phyloP scores from a whole-genome alignment of 2,888 invertebrate genomes.

The Ischnura elegans region DNA sequence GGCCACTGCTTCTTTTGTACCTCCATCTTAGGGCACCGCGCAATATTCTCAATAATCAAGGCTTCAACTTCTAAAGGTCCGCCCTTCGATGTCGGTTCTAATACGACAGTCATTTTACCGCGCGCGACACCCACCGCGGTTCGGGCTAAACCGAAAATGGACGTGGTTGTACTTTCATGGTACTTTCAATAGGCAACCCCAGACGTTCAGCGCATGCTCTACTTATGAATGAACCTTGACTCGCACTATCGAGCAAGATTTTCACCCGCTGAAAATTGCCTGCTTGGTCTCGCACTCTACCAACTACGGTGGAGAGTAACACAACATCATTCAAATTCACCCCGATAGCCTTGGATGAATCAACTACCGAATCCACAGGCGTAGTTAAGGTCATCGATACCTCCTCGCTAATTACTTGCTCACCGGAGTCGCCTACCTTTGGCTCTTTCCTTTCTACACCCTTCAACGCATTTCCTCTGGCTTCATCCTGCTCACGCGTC shows the following conservation, averaged over 20 bases:
- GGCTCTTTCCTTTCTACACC: background rate
- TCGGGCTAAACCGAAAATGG: constrained; percentile 21
- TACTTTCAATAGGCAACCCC: constrained; percentile 17
- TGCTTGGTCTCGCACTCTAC: background rate
- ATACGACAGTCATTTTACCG: background rate
- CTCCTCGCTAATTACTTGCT: background rate
- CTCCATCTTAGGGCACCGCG: constrained; percentile 16
- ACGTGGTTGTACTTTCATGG: background rate
- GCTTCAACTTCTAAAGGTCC: background rate
- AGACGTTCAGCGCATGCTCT: background rate
- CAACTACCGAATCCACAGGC: background rate
- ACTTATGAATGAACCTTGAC: constrained; percentile 5
- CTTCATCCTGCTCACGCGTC: background rate
- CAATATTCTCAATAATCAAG: constrained; percentile 14
- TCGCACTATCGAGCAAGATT: background rate
- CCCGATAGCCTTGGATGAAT: background rate
- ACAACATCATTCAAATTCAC: background rate
- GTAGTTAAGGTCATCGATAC: background rate
- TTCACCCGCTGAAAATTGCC: background rate
- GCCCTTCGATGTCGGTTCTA: background rate
- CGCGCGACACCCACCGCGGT: constrained; percentile 1
- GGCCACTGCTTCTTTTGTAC: background rate
- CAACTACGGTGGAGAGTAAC: background rate
- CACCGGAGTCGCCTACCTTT: background rate
- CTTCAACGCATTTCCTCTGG: background rate